Evolutionary conservation across 2,888 invertebrate species (phyloP).

Genomic region (Diplazon laetatorius): DNA sequence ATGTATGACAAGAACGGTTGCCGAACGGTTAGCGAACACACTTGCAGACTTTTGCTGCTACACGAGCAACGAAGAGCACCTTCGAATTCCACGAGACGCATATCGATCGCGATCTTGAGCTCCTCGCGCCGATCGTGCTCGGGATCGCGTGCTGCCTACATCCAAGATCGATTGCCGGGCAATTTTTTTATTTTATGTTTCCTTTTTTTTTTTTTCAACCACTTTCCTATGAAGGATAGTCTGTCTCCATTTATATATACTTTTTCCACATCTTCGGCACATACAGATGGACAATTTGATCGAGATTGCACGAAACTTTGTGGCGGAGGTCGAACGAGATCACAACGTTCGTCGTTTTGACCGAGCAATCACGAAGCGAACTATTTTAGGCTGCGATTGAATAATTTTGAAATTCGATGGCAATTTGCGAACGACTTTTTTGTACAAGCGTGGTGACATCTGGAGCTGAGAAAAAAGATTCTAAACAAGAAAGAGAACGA

Average conservation of each 20-base stretch:
- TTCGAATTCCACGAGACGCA: slow-evolving; percentile 26
- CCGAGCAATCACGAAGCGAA: not conserved
- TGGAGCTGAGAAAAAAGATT: too few species aligned
- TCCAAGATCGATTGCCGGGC: slow-evolving; percentile 12
- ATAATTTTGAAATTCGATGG: too few species aligned
- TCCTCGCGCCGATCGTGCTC: slow-evolving; percentile 19
- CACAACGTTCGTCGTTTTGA: not conserved
- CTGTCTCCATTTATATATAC: not conserved
- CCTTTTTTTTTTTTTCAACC: not conserved
- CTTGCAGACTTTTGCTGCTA: not conserved
- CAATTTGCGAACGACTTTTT: too few species aligned
- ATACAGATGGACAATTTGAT: slow-evolving; percentile 8
- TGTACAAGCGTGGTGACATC: too few species aligned
- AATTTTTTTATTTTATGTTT: not conserved
- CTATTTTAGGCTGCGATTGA: not conserved
- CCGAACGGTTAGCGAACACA: not conserved
- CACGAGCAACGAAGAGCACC: slow-evolving; percentile 6
- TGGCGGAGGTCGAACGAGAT: slow-evolving; percentile 1
- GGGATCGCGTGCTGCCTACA: not conserved
- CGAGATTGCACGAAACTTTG: slow-evolving; percentile 6
- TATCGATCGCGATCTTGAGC: slow-evolving; percentile 30
- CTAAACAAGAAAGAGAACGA: too few species aligned
- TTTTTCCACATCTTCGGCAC: not conserved
- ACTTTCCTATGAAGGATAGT: slow-evolving; percentile 2
- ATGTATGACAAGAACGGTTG: slow-evolving; percentile 16